These are phyloP conservation scores for Trypoxylus dichotomus DNA, from an alignment of 1,140 invertebrate genomes.

Conservation along the genomic window DNA sequence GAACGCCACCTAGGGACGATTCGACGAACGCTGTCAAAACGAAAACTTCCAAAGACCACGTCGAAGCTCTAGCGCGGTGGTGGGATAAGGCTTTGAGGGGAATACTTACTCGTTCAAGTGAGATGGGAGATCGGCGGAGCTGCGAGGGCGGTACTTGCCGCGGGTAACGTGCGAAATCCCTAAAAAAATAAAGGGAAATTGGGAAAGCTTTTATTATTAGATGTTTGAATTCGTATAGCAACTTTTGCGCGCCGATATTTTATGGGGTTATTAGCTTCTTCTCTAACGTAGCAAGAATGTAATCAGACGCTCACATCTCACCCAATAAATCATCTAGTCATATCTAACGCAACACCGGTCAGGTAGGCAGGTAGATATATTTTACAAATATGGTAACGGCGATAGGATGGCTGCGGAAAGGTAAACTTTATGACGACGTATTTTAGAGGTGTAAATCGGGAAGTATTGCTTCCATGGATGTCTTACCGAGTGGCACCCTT, in stretches of 20 bases:
- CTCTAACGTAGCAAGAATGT: conserved; percentile 28
- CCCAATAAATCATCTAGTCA: conserved; percentile 32
- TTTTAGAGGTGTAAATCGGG: conserved; percentile 14
- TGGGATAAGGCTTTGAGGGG: neutral
- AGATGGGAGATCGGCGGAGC: conserved; percentile 8
- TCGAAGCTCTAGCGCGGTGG: neutral
- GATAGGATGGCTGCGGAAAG: conserved; percentile 1
- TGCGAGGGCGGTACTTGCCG: neutral
- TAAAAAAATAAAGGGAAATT: conserved; percentile 7
- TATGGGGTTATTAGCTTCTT: conserved; percentile 4
- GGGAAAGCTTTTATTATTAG: neutral
- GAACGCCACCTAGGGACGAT: neutral
- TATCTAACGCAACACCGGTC: conserved; percentile 30
- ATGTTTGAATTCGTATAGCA: neutral
- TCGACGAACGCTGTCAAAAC: neutral
- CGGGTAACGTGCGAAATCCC: conserved; percentile 7
- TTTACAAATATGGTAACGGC: conserved; percentile 11
- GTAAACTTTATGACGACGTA: neutral
- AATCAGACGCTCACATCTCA: conserved; percentile 32
- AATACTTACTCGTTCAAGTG: neutral
- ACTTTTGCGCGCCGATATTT: neutral
- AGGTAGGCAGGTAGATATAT: conserved; percentile 21
- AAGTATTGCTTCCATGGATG: neutral
- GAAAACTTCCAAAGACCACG: neutral
- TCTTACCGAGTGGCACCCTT: conserved; percentile 11